A percentile compares a stretch with the other conserved stretches of the same genome.
phyloP scores from a whole-genome alignment of 2,797 vertebrate species.

The Rhinophrynus dorsalis region DNA sequence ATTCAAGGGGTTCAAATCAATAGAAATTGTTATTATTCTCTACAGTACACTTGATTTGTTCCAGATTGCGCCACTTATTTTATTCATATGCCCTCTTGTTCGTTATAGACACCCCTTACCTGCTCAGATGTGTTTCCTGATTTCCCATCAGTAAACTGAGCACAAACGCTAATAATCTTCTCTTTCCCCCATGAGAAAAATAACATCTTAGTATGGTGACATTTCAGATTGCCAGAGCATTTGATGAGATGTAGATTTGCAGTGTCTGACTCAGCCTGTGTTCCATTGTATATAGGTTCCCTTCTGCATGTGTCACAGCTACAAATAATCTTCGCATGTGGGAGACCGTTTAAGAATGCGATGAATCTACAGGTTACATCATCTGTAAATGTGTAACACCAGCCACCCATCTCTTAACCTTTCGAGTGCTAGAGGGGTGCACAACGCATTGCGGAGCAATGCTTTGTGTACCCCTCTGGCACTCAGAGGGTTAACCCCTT shows the following conservation, averaged over 20 bases:
- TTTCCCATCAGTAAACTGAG: not conserved
- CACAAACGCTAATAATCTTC: not conserved
- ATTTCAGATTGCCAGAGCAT: not conserved
- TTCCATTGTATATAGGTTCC: not conserved
- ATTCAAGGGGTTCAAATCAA: no score
- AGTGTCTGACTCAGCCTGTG: conserved; percentile 12
- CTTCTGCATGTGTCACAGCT: conserved; percentile 6
- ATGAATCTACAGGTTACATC: conserved; percentile 1
- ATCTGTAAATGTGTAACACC: not conserved
- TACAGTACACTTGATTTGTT: no score
- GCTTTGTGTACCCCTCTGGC: no score
- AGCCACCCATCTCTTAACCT: not conserved
- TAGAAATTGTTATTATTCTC: no score
- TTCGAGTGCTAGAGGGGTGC: no score
- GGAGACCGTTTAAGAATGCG: not conserved
- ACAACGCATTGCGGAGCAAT: no score
- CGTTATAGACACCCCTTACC: not conserved
- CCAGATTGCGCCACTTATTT: no score
- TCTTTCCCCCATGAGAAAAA: not conserved
- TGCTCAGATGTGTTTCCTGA: not conserved
- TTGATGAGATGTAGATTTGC: not conserved
- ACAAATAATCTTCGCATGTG: conserved; percentile 18
- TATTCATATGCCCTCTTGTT: no score
- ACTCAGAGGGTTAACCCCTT: no score
- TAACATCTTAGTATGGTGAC: not conserved